Evolutionary conservation across 2,797 vertebrate species (phyloP).

Genomic region (Mormyrops boulengeri): DNA sequence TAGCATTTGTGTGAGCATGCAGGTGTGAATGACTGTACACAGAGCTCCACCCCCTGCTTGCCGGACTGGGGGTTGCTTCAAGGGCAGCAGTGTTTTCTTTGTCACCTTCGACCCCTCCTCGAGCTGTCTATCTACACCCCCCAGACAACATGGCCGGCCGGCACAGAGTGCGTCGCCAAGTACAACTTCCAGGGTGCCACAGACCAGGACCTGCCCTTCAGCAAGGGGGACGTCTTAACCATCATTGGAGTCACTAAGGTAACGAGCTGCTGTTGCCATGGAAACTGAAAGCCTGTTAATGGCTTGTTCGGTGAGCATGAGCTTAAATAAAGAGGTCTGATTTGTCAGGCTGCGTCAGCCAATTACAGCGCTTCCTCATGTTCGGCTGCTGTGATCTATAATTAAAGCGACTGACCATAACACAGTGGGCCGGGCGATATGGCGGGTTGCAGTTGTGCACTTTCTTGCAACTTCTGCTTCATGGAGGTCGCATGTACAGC

Average conservation of each 20-base stretch:
- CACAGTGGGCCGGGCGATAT: neutral
- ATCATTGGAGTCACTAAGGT: slow-evolving; percentile 95
- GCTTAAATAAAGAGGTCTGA: neutral
- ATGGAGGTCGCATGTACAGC: neutral
- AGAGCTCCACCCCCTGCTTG: neutral
- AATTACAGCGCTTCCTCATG: neutral
- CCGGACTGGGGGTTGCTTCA: neutral
- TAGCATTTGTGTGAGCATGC: slow-evolving; percentile 18
- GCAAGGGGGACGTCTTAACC: slow-evolving; percentile 90
- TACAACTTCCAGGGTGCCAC: slow-evolving; percentile 94
- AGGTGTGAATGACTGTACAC: neutral
- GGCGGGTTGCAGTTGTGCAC: neutral
- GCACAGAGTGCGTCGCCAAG: slow-evolving; percentile 95
- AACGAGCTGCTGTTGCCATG: slow-evolving; percentile 22
- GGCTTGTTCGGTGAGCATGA: neutral
- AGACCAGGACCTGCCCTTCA: slow-evolving; percentile 93
- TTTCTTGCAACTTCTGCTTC: neutral
- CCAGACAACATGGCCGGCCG: slow-evolving; percentile 75
- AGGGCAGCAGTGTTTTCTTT: neutral
- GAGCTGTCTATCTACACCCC: neutral
- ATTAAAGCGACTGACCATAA: neutral
- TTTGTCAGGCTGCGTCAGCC: slow-evolving; percentile 11
- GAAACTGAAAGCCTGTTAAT: neutral
- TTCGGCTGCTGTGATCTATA: neutral
- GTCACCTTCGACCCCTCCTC: neutral